Evolutionary conservation across 2,113 vertebrate species (phyloP).

Genomic region (Chunga burmeisteri): DNA sequence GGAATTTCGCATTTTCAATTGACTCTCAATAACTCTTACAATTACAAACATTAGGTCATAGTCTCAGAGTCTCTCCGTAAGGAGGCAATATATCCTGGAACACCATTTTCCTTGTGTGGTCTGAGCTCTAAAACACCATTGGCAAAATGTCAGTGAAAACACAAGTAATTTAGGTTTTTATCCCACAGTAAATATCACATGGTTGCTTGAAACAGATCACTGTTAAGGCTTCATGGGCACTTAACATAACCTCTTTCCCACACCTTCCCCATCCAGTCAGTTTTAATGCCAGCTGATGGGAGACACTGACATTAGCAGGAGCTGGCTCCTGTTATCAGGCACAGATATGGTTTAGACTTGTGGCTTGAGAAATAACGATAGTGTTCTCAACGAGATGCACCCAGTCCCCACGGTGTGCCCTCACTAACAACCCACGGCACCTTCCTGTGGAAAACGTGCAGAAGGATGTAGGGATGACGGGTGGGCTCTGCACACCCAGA

Average conservation of each 20-base stretch:
- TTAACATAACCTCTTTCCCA: background rate
- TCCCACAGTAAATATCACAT: constrained; percentile 2
- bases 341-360: background rate
- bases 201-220: background rate
- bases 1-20: constrained; percentile 34
- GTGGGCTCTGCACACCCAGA: too few species aligned
- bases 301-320: background rate
- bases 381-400: background rate
- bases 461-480: background rate
- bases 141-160: constrained; percentile 29
- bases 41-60: constrained; percentile 64
- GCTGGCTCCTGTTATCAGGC: background rate
- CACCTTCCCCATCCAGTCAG: background rate
- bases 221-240: background rate
- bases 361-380: background rate
- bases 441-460: background rate
- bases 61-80: constrained; percentile 27
- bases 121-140: constrained; percentile 29
- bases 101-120: constrained; percentile 51
- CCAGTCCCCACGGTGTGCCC: background rate
- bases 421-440: rapidly evolving
- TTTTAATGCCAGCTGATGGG: background rate
- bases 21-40: constrained; percentile 35
- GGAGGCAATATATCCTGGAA: constrained; percentile 31
- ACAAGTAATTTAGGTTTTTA: background rate